phyloP scores from a whole-genome alignment of 2,113 vertebrate species.

The Cepphus grylle region DNA sequence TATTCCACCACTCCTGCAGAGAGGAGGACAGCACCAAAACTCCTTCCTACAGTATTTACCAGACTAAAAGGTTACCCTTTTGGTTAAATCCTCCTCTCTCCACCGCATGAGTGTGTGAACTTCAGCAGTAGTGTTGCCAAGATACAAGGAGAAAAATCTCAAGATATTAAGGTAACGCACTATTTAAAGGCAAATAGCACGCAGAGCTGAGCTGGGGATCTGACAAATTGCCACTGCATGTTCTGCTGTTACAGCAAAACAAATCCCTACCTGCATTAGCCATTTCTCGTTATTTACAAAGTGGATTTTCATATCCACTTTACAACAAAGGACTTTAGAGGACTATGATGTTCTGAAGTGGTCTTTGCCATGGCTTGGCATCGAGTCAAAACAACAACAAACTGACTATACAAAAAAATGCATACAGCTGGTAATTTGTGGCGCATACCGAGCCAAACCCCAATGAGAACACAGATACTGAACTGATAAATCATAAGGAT shows the following conservation, averaged over 20 bases:
- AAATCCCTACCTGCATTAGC: slow-evolving; percentile 51
- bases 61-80: neutral
- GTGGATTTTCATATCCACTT: slow-evolving; percentile 52
- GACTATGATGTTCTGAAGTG: slow-evolving; percentile 34
- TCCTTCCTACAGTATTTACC: neutral
- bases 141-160: slow-evolving; percentile 38
- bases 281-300: slow-evolving; percentile 37
- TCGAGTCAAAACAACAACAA: neutral
- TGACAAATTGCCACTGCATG: slow-evolving; percentile 21
- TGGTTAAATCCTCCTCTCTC: neutral
- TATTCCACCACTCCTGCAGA: neutral
- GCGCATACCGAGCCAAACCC: neutral
- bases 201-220: neutral
- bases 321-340: slow-evolving; percentile 30
- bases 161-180: slow-evolving; percentile 26
- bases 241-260: slow-evolving; percentile 56
- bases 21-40: neutral
- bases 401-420: neutral
- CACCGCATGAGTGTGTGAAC: neutral
- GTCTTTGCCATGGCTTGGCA: slow-evolving; percentile 13
- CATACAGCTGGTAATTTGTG: slow-evolving; percentile 1
- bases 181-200: slow-evolving; percentile 29
- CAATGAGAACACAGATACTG: neutral
- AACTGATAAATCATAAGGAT: slow-evolving; percentile 21
- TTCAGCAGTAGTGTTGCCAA: slow-evolving; percentile 45